phyloP scores from a whole-genome alignment of 92 coral and sea anemone species.

The Montipora capitata region DNA sequence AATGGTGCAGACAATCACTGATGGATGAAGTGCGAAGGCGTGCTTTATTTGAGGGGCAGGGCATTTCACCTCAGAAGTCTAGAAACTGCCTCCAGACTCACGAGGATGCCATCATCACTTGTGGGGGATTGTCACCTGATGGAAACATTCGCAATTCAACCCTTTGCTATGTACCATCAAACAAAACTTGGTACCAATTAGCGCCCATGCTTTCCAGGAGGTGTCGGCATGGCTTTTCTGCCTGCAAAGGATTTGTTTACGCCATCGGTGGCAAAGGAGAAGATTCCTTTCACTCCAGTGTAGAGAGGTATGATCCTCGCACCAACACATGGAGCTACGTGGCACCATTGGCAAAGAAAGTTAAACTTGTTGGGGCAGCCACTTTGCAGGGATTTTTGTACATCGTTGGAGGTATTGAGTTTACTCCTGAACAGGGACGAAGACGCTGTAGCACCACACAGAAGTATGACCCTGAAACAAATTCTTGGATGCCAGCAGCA shows the following conservation, averaged over 20 bases:
- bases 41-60: constrained; percentile 49
- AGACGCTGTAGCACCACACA: constrained; percentile 83
- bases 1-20: constrained; percentile 74
- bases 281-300: constrained; percentile 72
- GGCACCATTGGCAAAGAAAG: constrained; percentile 75
- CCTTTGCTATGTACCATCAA: constrained; percentile 83
- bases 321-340: constrained; percentile 85
- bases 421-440: constrained; percentile 69
- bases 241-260: constrained; percentile 80
- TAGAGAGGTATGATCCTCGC: constrained; percentile 86
- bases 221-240: constrained; percentile 84
- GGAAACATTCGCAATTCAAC: constrained; percentile 78
- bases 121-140: constrained; percentile 89
- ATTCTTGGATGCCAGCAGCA: constrained; percentile 76
- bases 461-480: constrained; percentile 80
- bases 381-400: constrained; percentile 76
- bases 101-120: constrained; percentile 84
- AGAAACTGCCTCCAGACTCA: constrained; percentile 83
- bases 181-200: constrained; percentile 79
- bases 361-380: constrained; percentile 83
- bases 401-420: constrained; percentile 86
- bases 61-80: constrained; percentile 67
- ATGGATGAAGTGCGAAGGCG: constrained; percentile 79
- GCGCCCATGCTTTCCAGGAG: constrained; percentile 85
- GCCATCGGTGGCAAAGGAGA: constrained; percentile 94